Evolutionary conservation across 2,888 invertebrate species (phyloP).

Genomic region (Tethea ocularis): DNA sequence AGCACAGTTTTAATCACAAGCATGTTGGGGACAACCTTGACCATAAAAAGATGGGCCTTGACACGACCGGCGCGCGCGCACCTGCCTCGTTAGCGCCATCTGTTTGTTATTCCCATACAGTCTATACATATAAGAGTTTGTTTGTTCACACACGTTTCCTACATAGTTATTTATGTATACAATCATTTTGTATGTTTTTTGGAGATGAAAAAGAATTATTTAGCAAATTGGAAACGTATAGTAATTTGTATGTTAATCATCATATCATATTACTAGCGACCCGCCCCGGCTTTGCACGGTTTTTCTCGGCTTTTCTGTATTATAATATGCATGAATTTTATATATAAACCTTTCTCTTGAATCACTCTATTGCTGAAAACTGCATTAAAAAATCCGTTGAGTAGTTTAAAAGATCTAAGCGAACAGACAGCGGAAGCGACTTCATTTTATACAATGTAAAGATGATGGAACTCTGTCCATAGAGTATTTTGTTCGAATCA

Average conservation of each 20-base stretch:
- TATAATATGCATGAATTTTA: too few relatives aligned
- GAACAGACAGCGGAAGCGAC: too few relatives aligned
- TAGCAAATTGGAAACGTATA: not conserved
- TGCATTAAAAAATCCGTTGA: too few relatives aligned
- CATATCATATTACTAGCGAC: too few relatives aligned
- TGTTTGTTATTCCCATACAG: constrained; percentile 23
- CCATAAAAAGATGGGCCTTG: constrained; percentile 50
- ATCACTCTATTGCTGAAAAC: too few relatives aligned
- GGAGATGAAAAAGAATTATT: not conserved
- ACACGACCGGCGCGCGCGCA: constrained; percentile 45
- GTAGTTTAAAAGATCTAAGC: too few relatives aligned
- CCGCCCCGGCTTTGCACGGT: too few relatives aligned
- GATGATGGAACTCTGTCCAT: too few relatives aligned
- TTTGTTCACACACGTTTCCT: constrained; percentile 1
- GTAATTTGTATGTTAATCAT: not conserved
- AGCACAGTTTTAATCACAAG: not conserved
- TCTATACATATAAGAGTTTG: constrained; percentile 7
- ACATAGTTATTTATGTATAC: not conserved
- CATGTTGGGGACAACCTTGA: constrained; percentile 43
- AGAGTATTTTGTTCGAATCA: too few relatives aligned
- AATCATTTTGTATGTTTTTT: not conserved
- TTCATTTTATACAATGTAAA: too few relatives aligned
- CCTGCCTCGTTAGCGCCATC: constrained; percentile 45
- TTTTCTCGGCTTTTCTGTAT: too few relatives aligned
- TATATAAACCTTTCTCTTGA: too few relatives aligned